Evolutionary conservation across 2,888 invertebrate species (phyloP).

Genomic region (Leptopterna dolabrata): DNA sequence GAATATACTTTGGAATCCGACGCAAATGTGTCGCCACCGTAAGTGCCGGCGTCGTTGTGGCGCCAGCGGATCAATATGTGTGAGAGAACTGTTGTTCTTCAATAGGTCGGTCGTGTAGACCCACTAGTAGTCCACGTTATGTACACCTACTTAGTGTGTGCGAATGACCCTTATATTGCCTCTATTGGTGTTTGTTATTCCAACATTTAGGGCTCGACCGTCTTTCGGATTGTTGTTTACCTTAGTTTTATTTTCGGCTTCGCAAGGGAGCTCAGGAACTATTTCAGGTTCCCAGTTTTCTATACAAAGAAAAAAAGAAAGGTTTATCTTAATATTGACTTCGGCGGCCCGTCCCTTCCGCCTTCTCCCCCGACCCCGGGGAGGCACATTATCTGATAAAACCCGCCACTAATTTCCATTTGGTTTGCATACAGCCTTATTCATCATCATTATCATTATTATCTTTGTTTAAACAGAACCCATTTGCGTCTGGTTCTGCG

Average conservation of each 20-base stretch:
- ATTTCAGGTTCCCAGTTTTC: constrained; percentile 8
- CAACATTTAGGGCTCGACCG: background rate
- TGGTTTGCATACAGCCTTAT: background rate
- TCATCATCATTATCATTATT: background rate
- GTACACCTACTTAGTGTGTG: no score
- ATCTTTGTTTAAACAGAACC: background rate
- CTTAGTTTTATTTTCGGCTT: constrained; percentile 30
- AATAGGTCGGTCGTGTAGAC: no score
- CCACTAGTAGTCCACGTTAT: no score
- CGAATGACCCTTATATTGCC: no score
- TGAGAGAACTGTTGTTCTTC: no score
- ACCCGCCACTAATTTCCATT: background rate
- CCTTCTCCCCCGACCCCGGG: background rate
- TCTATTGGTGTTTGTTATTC: background rate
- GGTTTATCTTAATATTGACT: constrained; percentile 15
- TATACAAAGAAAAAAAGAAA: constrained; percentile 3
- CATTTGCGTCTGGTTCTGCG: background rate
- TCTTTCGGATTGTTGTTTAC: constrained; percentile 18
- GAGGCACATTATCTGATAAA: background rate
- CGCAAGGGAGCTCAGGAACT: constrained; percentile 27
- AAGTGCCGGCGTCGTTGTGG: no score
- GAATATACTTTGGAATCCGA: no score
- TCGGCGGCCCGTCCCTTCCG: background rate
- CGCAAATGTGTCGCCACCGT: no score
- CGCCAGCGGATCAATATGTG: no score